Evolutionary conservation across 2,797 vertebrate genomes (phyloP).

Genomic region (Phylloscopus collybita): DNA sequence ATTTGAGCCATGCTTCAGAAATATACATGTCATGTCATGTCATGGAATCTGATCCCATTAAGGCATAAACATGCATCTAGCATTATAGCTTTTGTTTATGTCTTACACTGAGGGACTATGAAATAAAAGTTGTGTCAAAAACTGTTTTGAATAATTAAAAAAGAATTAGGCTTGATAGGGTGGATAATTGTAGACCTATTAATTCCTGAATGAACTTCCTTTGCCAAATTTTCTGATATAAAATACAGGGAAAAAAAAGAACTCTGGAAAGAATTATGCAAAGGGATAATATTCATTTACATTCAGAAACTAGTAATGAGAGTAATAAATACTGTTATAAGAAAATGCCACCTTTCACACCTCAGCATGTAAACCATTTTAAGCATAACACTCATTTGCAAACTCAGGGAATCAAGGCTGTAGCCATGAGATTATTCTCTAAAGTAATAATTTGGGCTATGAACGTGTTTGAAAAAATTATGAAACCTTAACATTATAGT

Average conservation of each 20-base stretch:
- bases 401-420: neutral
- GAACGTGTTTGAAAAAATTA: neutral
- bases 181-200: neutral
- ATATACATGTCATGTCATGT: neutral
- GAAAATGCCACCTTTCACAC: neutral
- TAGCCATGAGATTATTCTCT: neutral
- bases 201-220: neutral
- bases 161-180: neutral
- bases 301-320: neutral
- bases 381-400: neutral
- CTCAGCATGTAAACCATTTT: neutral
- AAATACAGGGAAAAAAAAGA: neutral
- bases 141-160: neutral
- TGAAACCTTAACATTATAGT: slow-evolving; percentile 11
- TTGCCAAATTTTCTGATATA: neutral
- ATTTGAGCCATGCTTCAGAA: neutral
- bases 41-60: neutral
- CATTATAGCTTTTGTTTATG: neutral
- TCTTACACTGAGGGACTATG: neutral
- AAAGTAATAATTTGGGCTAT: neutral
- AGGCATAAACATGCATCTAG: neutral
- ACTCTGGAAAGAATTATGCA: neutral
- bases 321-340: neutral
- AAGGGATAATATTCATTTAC: neutral
- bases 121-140: neutral